Base-by-base conservation (phyloP, 2,888 invertebrate genomes). In the Apamea crenata region DNA sequence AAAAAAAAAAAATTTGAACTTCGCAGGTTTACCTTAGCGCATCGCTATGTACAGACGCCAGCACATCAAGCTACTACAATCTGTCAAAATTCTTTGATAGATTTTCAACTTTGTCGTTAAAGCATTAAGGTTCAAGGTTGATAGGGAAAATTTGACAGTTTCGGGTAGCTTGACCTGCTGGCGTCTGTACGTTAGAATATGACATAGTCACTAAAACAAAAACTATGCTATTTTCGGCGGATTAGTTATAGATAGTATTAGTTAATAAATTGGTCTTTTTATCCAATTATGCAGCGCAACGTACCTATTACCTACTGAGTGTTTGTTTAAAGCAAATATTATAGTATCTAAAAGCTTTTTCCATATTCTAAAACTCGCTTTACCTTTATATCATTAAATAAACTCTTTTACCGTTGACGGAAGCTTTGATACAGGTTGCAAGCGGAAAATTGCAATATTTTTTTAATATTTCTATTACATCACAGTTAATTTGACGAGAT, bases 361-460 rank as follows among this genome's bases (percentile, higher is more conserved):
- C 10, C n/a, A 61, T 72, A 59, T 65, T 63, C 65, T 67, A 36
- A 16, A 25, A 29, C 3, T 21, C 25, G 25, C 47, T 36, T 73
- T 66, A 56, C 44, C 32, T 47, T 56, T 29, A 63, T 63, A 63
- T 70, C 29, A 83, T 79, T 84, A 74, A 69, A 69, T 53, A 29
- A 81, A 77, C 80, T 77, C 83, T 81, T 81, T 79, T 61, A 7
- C 18, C 70, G 50, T 66, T 67, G 73, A 80, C 25, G 47, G 47
- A 66, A 65, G 69, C 68, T 47, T 72, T 83, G 78, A 84, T 77
- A 79, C 70, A 89, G 85, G 76, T 76, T 56, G 50, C 69, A 83
- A 78, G 86, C 77, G 73, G 78, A 91, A 94, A 91, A 94, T 92
- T 92, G 90, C 90, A 92, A 78, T 90, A 84, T 89, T 89, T 87